A percentile compares a stretch with the other conserved stretches of the same genome.
Evolutionary conservation across 2,113 vertebrate genomes (phyloP).

Genomic region (Microcebus griseorufus): DNA sequence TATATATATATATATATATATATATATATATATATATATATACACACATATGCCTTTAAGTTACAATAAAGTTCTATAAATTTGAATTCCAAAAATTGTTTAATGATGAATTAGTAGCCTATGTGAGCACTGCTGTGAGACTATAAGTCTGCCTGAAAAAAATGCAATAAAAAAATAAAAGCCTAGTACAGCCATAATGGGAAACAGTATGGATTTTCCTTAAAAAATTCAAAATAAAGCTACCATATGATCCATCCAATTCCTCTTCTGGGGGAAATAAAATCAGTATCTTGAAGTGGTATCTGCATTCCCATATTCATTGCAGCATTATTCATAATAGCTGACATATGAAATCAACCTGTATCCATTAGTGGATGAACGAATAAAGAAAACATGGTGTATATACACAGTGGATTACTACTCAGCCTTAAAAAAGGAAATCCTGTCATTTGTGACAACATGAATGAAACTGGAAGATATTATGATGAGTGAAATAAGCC

Average conservation of each 20-base stretch:
- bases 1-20: too few species aligned
- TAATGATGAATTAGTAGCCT: neutral
- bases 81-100: slow-evolving; percentile 15
- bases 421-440: neutral
- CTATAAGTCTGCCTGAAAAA: neutral
- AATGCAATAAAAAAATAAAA: neutral
- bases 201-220: neutral
- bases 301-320: neutral
- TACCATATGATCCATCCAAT: neutral
- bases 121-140: neutral
- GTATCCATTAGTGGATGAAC: neutral
- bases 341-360: neutral
- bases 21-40: too few species aligned
- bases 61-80: slow-evolving; percentile 4
- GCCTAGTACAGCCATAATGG: neutral
- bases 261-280: neutral
- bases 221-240: neutral
- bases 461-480: neutral
- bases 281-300: neutral
- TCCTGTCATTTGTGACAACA: neutral
- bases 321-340: neutral
- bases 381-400: neutral
- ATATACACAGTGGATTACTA: neutral
- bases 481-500: neutral
- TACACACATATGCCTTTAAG: neutral